Evolutionary conservation across 2,113 vertebrate genomes (phyloP).

Genomic region (Poeciliopsis retropinna): DNA sequence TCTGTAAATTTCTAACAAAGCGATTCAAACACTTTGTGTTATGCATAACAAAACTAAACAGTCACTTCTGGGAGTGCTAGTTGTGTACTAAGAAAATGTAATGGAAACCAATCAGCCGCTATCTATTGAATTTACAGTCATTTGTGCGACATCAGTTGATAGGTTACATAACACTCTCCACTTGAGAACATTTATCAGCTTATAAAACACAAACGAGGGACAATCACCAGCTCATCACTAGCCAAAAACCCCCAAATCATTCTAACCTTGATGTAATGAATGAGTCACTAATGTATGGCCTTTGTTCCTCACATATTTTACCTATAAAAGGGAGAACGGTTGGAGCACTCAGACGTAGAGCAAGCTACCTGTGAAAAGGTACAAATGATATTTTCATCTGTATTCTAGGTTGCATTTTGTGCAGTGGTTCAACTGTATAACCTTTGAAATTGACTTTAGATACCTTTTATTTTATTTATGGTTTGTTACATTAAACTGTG

Average conservation of each 20-base stretch:
- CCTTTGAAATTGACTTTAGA: neutral
- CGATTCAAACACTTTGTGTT: neutral
- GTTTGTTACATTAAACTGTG: neutral
- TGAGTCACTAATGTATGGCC: neutral
- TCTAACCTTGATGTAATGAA: neutral
- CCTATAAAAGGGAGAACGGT: conserved; percentile 12
- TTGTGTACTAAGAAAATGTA: neutral
- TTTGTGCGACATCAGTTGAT: neutral
- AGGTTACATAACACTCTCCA: neutral
- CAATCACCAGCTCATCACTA: neutral
- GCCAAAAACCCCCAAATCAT: neutral
- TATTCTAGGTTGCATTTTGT: too few species aligned
- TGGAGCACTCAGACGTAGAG: neutral
- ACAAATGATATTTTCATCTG: neutral
- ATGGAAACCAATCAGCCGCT: conserved; percentile 4
- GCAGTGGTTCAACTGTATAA: neutral
- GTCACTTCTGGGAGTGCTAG: neutral
- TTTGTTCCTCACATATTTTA: conserved; percentile 32
- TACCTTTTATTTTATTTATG: neutral
- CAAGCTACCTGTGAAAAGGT: conserved; percentile 19
- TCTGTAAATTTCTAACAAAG: too few species aligned
- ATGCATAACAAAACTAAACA: neutral
- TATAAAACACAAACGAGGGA: conserved; percentile 10
- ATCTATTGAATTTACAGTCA: neutral
- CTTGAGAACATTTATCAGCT: conserved; percentile 6